Evolutionary conservation across 2,888 invertebrate genomes (phyloP), one percentile per base, ranked within the genome.

Genomic region (Camponotus fellah): DNA sequence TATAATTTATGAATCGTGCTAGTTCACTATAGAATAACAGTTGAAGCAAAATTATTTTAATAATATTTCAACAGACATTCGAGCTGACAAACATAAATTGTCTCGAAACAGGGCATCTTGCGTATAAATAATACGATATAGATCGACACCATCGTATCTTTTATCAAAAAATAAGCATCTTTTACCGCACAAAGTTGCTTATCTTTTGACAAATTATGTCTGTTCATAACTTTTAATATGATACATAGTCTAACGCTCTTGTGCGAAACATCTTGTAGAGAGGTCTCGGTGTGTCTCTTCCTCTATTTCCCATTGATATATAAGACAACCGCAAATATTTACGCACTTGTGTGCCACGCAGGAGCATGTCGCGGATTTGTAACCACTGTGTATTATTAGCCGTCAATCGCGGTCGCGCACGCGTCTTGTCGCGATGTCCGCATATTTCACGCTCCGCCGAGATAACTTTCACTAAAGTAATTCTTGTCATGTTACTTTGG

Each of bases 391-490:
- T 76, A 66, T 68, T 68, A 66, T 76, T 49, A 68, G n/a, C 40
- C 40, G 56, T 69, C 77, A 40, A 77, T 77, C 56, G 66, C 32
- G 21, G n/a, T 66, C 43, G 65, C 32, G 46, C 14, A 17, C 49
- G 46, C 46, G 46, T 21, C 65, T 65, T 49, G 21, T 65, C 76
- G 68, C 77, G 58, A 71, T 21, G 46, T 72, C 17, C 58, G 34
- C 79, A n/a, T 58, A 60, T 72, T 80, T 72, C 72, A 72, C 79
- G 72, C 79, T 72, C 34, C 72, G 72, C 46, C 46, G 72, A 60
- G 60, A 80, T 60, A 46, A 72, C 79, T 80, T 80, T 80, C 79
- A 49, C 79, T 72, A 60, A 80, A 58, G 49, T 60, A 72, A 80
- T 79, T 43, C 56, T 2, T 14, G 43, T 43, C 58, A 40, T 60